Evolutionary conservation across 2,113 vertebrate genomes (phyloP).

Genomic region (Catharus bicknelli): DNA sequence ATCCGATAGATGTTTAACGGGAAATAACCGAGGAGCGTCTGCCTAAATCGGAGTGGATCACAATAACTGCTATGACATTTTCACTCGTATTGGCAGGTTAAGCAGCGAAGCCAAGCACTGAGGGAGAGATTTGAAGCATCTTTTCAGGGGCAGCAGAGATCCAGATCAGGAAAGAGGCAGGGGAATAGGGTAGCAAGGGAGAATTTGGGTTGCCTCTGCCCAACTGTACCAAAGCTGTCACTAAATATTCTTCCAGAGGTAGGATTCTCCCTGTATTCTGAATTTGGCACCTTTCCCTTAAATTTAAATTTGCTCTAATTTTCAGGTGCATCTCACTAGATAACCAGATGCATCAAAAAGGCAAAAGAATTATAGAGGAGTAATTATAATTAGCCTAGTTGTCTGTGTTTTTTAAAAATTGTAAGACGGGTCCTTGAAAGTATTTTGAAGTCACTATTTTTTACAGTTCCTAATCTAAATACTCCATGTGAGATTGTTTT

Average conservation of each 20-base stretch:
- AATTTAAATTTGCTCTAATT: slow-evolving; percentile 46
- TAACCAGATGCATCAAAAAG: slow-evolving; percentile 53
- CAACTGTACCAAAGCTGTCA: not conserved
- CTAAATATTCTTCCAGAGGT: not conserved
- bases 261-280: slow-evolving; percentile 19
- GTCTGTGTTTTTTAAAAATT: slow-evolving; percentile 5
- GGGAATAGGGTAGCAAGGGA: not conserved
- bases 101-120: not conserved
- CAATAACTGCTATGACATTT: not conserved
- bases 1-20: not conserved
- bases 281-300: slow-evolving; percentile 53
- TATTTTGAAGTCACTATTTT: slow-evolving; percentile 33
- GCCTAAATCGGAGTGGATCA: not conserved
- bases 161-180: not conserved
- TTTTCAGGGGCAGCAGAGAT: not conserved
- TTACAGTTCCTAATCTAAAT: slow-evolving; percentile 51
- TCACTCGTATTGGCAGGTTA: slow-evolving; percentile 28
- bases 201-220: slow-evolving; percentile 10
- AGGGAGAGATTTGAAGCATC: not conserved
- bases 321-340: slow-evolving; percentile 52
- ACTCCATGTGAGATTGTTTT: slow-evolving; percentile 40
- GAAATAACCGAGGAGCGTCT: not conserved
- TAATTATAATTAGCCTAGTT: slow-evolving; percentile 45
- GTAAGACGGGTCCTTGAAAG: not conserved
- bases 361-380: slow-evolving; percentile 15